Evolutionary conservation across 2,113 vertebrate genomes (phyloP), one percentile per base, ranked within the genome.

Genomic region (Taxidea taxus): DNA sequence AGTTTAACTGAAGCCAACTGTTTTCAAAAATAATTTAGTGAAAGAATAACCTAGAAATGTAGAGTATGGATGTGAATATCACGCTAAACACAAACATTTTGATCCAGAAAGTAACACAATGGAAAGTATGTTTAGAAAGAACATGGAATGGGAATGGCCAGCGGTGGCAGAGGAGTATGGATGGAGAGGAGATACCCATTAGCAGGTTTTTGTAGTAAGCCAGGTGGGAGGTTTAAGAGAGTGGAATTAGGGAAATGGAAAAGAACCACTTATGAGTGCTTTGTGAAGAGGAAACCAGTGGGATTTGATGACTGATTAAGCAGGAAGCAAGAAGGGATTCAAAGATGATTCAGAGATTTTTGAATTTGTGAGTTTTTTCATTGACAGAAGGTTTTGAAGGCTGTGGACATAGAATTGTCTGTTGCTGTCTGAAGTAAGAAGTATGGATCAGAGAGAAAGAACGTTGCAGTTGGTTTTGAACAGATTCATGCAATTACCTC

Each of bases 1-100:
- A 23, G 34, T 56, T 91, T 91, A 37, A 75, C n/a, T 75, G 44
- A 68, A 87, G 92, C 16, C 58, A 88, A 64, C 13, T 29, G 14
- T 62, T 94, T 83, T 92, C 21, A 87, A 84, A 44, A 75, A 42
- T 58, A 72, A 75, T 74, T 77, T 82, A 89, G 37, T 64, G 13
- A 64, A 83, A 96, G 60, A 92, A 64, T 82, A 75, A n/a, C 5
- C 15, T 39, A 31, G 29, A 90, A 80, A 47, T 47, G 47, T 47
- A 66, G 80, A 70, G 89, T 74, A 47, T 47, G 20, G 62, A 81
- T 81, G n/a, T 23, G 25, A 54, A 7, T 66, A 42, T 54, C 81
- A 74, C 0, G 4, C 16, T 3, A 66, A 47, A 49, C 20, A 6
- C 31, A 72, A 72, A 74, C 12, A 16, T 44, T 16, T 25, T 25